Evolutionary conservation across 2,113 vertebrate genomes (phyloP).

Genomic region (Natator depressus): DNA sequence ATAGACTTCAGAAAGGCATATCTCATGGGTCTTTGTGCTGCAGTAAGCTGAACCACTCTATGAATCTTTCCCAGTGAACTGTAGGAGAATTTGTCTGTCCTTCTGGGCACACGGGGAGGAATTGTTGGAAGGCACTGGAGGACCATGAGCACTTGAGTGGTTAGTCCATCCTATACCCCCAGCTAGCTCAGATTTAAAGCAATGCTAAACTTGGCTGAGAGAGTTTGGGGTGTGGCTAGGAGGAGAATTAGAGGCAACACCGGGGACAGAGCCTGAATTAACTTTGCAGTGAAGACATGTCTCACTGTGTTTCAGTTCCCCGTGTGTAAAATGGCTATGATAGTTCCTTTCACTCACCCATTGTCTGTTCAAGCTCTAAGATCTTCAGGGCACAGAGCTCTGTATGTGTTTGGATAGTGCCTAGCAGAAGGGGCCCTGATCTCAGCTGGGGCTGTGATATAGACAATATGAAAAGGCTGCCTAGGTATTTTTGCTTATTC

Average conservation of each 20-base stretch:
- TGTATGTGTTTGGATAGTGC: neutral
- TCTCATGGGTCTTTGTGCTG: neutral
- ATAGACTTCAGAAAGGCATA: neutral
- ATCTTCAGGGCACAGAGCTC: neutral
- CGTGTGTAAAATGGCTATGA: neutral
- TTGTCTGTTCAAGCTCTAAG: neutral
- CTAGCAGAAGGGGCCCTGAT: neutral
- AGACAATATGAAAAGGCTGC: neutral
- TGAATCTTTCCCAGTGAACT: neutral
- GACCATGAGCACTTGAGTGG: neutral
- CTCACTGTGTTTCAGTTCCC: neutral
- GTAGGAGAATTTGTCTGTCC: neutral
- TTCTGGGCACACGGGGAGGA: fast-evolving
- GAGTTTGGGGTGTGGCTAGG: neutral
- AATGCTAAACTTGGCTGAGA: too few species aligned
- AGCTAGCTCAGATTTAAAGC: neutral
- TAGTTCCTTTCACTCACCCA: neutral
- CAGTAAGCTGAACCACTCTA: neutral
- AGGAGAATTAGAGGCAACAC: neutral
- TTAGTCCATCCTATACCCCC: neutral
- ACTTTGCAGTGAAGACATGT: neutral
- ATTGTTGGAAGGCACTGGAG: neutral
- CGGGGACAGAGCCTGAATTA: neutral
- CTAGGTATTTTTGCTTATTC: neutral
- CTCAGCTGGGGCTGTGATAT: neutral